Percentiles rank a stretch among this genome's conserved stretches.
These are phyloP conservation scores for Champsocephalus esox DNA, from an alignment of 2,797 vertebrate species.

Conservation along the genomic window DNA sequence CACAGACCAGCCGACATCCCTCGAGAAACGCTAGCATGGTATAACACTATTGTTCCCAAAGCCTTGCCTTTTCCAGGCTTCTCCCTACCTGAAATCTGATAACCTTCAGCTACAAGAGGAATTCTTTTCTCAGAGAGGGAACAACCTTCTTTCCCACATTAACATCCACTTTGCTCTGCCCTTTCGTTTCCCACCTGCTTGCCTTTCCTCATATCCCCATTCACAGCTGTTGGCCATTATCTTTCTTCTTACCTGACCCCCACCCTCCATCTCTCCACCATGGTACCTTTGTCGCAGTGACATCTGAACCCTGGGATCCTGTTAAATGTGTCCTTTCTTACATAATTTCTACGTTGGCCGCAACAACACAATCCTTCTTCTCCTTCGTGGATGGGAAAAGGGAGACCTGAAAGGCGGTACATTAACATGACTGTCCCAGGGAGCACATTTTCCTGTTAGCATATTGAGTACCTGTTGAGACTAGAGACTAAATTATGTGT, in stretches of 20 bases:
- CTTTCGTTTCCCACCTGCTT: constrained; percentile 73
- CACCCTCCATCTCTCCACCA: constrained; percentile 56
- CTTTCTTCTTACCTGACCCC: constrained; percentile 71
- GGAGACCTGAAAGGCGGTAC: constrained; percentile 32
- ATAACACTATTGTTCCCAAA: constrained; percentile 9
- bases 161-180: constrained; percentile 58
- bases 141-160: constrained; percentile 70
- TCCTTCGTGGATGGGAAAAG: constrained; percentile 26
- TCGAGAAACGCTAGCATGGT: background rate
- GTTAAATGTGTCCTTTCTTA: constrained; percentile 75
- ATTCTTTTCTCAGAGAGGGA: constrained; percentile 78
- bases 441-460: constrained; percentile 35
- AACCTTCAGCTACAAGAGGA: constrained; percentile 84
- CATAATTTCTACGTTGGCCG: constrained; percentile 57
- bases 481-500: constrained; percentile 1
- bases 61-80: constrained; percentile 37
- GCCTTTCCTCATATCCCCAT: constrained; percentile 65
- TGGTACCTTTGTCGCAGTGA: constrained; percentile 76
- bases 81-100: constrained; percentile 78
- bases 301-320: constrained; percentile 81
- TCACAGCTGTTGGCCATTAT: constrained; percentile 79
- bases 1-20: background rate
- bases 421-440: constrained; percentile 31
- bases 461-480: constrained; percentile 19
- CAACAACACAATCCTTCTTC: constrained; percentile 63